A percentile compares a stretch with the other conserved stretches of the same genome.
Conservation (phyloP, 2,113 vertebrate genomes). For the Chauna torquata region DNA sequence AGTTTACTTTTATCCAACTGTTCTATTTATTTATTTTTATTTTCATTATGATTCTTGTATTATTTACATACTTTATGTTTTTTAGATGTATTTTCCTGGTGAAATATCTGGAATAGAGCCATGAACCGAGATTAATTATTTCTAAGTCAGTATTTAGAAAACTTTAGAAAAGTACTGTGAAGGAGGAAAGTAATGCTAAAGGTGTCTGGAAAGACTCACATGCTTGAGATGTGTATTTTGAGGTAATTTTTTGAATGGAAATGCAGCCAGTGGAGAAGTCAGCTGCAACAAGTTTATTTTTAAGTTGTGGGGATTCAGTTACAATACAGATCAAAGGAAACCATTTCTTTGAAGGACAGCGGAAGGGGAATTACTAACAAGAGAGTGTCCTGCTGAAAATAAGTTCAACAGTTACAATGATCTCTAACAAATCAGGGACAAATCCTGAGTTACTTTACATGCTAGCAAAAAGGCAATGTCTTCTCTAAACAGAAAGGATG, state of each 20-base stretch:
- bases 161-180: neutral
- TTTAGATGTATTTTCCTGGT: neutral
- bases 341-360: constrained; percentile 13
- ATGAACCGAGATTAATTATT: neutral
- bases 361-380: neutral
- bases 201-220: neutral
- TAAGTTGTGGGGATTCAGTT: neutral
- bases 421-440: neutral
- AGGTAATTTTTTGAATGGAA: neutral
- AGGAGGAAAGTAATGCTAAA: neutral
- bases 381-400: neutral
- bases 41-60: neutral
- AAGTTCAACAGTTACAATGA: neutral
- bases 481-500: neutral
- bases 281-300: constrained; percentile 28
- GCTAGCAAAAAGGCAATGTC: neutral
- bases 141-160: neutral
- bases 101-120: neutral
- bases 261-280: neutral
- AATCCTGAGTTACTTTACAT: neutral
- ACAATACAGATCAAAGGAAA: constrained; percentile 37
- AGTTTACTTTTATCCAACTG: neutral
- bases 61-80: neutral
- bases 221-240: neutral
- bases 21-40: neutral